Evolutionary conservation across 1,140 invertebrate species (phyloP).

Genomic region (Micrasema longulum): DNA sequence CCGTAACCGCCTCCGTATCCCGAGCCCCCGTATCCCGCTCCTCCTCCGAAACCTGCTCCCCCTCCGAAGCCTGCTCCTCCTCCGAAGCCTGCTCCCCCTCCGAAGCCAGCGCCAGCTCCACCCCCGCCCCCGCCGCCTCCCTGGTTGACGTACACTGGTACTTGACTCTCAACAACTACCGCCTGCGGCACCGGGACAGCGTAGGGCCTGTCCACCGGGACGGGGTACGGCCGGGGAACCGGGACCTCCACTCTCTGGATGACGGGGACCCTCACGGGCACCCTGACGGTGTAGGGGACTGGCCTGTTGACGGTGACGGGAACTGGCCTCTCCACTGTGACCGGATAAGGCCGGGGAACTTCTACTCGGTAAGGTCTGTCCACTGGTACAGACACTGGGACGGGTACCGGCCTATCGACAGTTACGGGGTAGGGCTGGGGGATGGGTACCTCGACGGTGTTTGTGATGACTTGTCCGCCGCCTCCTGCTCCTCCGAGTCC

Average conservation of each 20-base stretch:
- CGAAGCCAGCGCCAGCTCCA: neutral
- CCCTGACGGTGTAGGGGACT: slow-evolving; percentile 71
- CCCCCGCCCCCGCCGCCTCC: slow-evolving; percentile 37
- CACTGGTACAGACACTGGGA: slow-evolving; percentile 70
- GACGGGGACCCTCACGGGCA: slow-evolving; percentile 57
- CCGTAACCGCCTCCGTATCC: too few relatives aligned
- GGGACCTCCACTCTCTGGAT: slow-evolving; percentile 41
- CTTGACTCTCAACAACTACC: slow-evolving; percentile 45
- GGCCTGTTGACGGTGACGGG: slow-evolving; percentile 69
- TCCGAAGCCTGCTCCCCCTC: neutral
- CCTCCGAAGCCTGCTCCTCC: neutral
- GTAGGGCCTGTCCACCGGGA: slow-evolving; percentile 43
- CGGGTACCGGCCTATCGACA: slow-evolving; percentile 63
- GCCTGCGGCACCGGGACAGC: slow-evolving; percentile 44
- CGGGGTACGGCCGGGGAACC: slow-evolving; percentile 44
- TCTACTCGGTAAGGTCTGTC: slow-evolving; percentile 68
- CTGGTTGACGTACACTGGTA: slow-evolving; percentile 56
- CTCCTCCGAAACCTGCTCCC: neutral
- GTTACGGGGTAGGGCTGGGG: slow-evolving; percentile 57
- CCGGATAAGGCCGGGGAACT: slow-evolving; percentile 70
- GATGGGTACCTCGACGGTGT: slow-evolving; percentile 58
- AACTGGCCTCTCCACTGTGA: slow-evolving; percentile 70
- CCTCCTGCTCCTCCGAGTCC: slow-evolving; percentile 53
- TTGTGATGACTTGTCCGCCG: slow-evolving; percentile 48
- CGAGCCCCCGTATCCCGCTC: too few relatives aligned